These are phyloP conservation scores for Unio delphinus DNA, from an alignment of 2,888 invertebrate species.

Conservation along the genomic window DNA sequence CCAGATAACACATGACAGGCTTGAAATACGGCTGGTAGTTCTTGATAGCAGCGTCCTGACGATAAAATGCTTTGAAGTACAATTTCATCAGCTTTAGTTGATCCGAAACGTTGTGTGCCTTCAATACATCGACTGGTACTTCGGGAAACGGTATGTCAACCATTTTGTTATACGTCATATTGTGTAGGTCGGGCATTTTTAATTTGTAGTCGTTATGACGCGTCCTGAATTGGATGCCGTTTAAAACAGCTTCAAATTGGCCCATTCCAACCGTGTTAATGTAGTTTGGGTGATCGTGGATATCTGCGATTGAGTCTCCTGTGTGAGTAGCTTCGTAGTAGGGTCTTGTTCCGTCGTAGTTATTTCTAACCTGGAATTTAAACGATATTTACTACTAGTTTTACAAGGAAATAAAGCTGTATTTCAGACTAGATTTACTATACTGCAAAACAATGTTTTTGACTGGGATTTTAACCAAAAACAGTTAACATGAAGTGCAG, in stretches of 20 bases:
- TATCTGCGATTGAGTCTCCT: conserved; percentile 27
- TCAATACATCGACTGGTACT: conserved; percentile 51
- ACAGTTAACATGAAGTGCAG: too few species aligned
- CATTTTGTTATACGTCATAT: conserved; percentile 31
- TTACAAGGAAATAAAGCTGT: too few species aligned
- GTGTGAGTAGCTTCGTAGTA: conserved; percentile 36
- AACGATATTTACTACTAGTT: conserved; percentile 13
- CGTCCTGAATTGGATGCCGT: conserved; percentile 63
- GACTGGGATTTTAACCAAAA: too few species aligned
- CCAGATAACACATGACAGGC: conserved; percentile 57
- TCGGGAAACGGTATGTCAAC: conserved; percentile 59
- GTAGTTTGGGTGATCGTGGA: conserved; percentile 61
- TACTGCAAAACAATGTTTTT: too few species aligned
- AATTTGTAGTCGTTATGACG: conserved; percentile 65
- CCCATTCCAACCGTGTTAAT: conserved; percentile 56
- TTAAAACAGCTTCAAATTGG: conserved; percentile 52
- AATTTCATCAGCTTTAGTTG: conserved; percentile 57
- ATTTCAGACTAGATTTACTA: too few species aligned
- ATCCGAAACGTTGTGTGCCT: conserved; percentile 34
- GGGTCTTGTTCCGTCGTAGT: conserved; percentile 34
- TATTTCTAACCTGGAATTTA: conserved; percentile 29
- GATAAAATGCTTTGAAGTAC: conserved; percentile 61
- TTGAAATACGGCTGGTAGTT: conserved; percentile 57
- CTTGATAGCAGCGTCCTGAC: conserved; percentile 37
- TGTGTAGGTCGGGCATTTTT: conserved; percentile 42